Evolutionary conservation across 2,888 invertebrate genomes (phyloP).

Genomic region (Phyllotreta striolata): DNA sequence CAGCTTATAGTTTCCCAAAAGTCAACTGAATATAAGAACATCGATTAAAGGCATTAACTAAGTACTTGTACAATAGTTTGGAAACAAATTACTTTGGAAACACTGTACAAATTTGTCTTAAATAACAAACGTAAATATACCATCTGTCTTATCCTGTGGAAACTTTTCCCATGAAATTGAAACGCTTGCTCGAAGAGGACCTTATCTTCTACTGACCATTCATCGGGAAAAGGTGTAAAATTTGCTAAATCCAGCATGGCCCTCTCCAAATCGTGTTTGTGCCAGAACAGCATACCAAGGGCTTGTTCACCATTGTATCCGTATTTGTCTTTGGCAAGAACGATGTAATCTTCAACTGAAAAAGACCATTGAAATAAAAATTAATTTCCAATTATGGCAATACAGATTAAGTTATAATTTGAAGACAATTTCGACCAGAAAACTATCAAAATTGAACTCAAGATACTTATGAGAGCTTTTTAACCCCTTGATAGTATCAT

Average conservation of each 20-base stretch:
- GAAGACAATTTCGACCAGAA: neutral
- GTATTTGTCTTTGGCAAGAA: constrained; percentile 94
- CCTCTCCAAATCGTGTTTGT: constrained; percentile 92
- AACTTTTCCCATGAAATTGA: constrained; percentile 97
- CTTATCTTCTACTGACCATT: constrained; percentile 98
- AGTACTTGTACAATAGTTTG: neutral
- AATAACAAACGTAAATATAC: constrained; percentile 63
- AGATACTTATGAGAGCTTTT: too few species aligned
- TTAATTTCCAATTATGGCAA: neutral
- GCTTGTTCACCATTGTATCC: constrained; percentile 98
- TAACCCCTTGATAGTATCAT: too few species aligned
- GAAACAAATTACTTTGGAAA: neutral
- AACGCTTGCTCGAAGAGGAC: constrained; percentile 98
- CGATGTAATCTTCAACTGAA: constrained; percentile 96
- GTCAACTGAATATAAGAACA: too few species aligned
- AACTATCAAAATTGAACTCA: too few species aligned
- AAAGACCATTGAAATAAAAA: constrained; percentile 1
- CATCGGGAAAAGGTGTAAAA: constrained; percentile 97
- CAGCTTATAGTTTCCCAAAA: too few species aligned
- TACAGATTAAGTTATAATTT: neutral
- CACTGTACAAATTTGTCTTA: neutral
- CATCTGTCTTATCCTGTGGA: constrained; percentile 97
- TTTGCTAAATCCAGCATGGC: constrained; percentile 94
- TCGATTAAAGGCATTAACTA: too few species aligned
- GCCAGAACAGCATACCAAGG: constrained; percentile 97